Evolutionary conservation across 1,140 invertebrate species (phyloP), one percentile per base, ranked within the genome.

Genomic region (Zaprionus vittiger): DNA sequence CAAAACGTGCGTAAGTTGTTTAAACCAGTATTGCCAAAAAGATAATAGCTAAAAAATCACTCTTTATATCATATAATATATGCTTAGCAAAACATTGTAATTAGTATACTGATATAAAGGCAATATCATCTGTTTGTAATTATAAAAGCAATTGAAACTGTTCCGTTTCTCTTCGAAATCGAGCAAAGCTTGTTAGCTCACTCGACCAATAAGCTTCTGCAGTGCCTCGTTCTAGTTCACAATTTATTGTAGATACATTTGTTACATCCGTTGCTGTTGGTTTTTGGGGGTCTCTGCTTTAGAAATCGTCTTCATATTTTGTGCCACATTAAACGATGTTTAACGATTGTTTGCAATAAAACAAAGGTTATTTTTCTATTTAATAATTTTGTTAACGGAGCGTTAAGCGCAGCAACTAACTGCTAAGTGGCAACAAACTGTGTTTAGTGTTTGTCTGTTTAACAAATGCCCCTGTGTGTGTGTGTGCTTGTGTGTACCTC

Each of bases 361-460:
- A 49, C 63, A 73, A 68, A 83, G 67, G 65, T 67, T 79, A 47
- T 59, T 59, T 28, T 11, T 22, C 47, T 14, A 52, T 52, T 52
- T 24, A 52, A 64, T 78, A 61, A 72, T 76, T 73, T 79, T 81
- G 74, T 75, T 87, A 87, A 71, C 83, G 83, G 78, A 89, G 83
- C 83, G 83, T 87, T 84, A 75, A 78, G 80, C 72, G 69, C 63
- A 66, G 61, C 41, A 38, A 37, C 47, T 63, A 63, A 57, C 79
- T 67, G 71, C 62, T 78, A 83, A 87, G 77, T 84, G 81, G 62
- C 84, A 87, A 89, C 83, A 87, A 87, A 86, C 83, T 87, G 83
- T 74, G 56, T 61, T 70, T 70, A 62, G 68, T 70, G 34, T 31
- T 69, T 61, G 26, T 44, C 57, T 69, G 57, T 73, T 76, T 47